These are phyloP conservation scores for Pollenia griseotomentosa DNA, from an alignment of 2,888 invertebrate genomes.

Conservation along the genomic window DNA sequence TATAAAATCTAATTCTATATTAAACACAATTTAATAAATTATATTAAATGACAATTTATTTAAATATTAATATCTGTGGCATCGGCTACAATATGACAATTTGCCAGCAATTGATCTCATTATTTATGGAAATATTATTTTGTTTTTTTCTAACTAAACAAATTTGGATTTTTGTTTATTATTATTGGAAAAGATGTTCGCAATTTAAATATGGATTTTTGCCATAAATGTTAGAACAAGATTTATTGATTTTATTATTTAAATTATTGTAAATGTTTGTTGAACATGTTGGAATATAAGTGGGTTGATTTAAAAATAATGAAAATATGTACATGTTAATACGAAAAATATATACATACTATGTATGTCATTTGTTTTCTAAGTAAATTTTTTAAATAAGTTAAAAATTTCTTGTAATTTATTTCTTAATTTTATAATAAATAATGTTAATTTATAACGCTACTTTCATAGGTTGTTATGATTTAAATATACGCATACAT, in stretches of 20 bases:
- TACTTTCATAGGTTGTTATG: too few species aligned
- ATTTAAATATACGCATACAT: too few species aligned
- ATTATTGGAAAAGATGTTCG: slow-evolving; percentile 21
- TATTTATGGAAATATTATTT: slow-evolving; percentile 57
- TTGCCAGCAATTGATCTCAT: slow-evolving; percentile 62
- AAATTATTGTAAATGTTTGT: slow-evolving; percentile 55
- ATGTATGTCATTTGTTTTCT: too few species aligned
- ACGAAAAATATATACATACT: too few species aligned
- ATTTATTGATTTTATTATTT: slow-evolving; percentile 60
- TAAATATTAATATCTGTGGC: slow-evolving; percentile 44
- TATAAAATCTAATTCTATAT: slow-evolving; percentile 8
- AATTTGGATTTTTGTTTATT: slow-evolving; percentile 26
- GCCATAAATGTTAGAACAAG: slow-evolving; percentile 51
- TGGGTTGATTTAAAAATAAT: slow-evolving; percentile 33
- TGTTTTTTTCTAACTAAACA: not conserved
- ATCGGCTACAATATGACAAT: slow-evolving; percentile 39
- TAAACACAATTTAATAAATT: slow-evolving; percentile 43
- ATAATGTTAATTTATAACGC: too few species aligned
- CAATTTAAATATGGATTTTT: slow-evolving; percentile 38
- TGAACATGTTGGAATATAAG: slow-evolving; percentile 19
- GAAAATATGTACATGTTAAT: not conserved
- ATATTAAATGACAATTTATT: slow-evolving; percentile 58
- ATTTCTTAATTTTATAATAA: too few species aligned
- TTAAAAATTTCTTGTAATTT: too few species aligned
- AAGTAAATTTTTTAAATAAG: too few species aligned